Base-by-base conservation (phyloP, 2,113 vertebrate species). In the Rhea pennata region DNA sequence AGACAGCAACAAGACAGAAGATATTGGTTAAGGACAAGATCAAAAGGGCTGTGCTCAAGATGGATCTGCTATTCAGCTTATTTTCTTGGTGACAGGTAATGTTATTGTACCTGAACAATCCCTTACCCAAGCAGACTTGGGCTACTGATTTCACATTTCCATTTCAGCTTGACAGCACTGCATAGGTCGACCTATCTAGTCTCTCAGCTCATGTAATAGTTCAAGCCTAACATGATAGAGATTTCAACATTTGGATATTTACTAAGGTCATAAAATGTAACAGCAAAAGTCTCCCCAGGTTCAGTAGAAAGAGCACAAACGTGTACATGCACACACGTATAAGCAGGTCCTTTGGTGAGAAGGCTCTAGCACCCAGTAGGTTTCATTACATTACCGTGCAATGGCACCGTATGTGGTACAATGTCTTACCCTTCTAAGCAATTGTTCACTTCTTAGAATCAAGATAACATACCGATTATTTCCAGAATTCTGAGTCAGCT, bases 281-380 rank as follows among this genome's bases (percentile, higher is more conserved):
- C 36, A 67, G 24, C 33, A 15, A 29, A 58, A 74, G 12, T 15
- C 17, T 80, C 50, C 19, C 7, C n/a, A 40, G 27, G 14, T 40
- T 29, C 58, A 48, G 59, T 4, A 6, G 0, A 14, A 12, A 5
- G 1, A n/a, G 51, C 51, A 10, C 29, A 21, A 29, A 23, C 17
- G 17, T 5, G 1, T 1, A 1, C 5, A 6, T 5, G 8, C 22
- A 8, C 39, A 4, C 2, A 0, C 5, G 4, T 2, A 3, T 4
- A 8, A 4, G 40, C 16, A 5, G 40, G 54, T 29, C 15, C 54
- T 21, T 8, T 48, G 2, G 0, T 1, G 14, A 33, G 29, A 20
- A 16, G 24, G 19, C 46, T 24, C 24, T 31, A 2, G 48, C 3
- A 0, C 65, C 74, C 6, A 0, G 54, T 22, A n/a, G 31, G 14